Percentiles rank a stretch among this genome's conserved stretches.
Conservation (phyloP, 2,113 vertebrate genomes). For the Cochlearius cochlearius region DNA sequence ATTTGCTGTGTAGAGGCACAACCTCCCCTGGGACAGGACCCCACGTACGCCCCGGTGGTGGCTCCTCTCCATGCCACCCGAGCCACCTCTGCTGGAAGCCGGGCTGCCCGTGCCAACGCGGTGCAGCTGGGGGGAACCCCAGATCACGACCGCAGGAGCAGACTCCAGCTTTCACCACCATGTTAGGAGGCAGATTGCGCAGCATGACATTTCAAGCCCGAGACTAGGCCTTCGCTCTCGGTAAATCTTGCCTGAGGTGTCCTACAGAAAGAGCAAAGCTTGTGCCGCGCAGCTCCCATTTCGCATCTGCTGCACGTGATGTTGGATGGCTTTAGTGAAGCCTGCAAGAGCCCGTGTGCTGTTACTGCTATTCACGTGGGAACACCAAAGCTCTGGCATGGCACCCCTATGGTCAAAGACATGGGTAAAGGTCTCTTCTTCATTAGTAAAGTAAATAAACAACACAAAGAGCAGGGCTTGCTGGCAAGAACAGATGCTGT, state of each 20-base stretch:
- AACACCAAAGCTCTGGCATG: background rate
- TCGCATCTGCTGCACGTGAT: background rate
- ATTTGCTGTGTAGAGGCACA: background rate
- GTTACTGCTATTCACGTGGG: accelerated
- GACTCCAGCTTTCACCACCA: background rate
- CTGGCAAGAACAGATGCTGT: background rate
- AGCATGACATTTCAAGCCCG: accelerated
- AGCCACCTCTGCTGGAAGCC: background rate
- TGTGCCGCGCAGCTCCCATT: background rate
- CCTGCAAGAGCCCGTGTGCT: accelerated
- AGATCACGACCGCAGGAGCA: background rate
- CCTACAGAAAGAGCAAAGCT: background rate
- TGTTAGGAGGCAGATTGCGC: accelerated
- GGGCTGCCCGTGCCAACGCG: background rate
- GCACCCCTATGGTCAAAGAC: background rate
- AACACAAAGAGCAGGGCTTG: accelerated
- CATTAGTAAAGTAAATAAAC: background rate
- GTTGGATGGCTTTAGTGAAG: background rate
- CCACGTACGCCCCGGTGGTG: accelerated
- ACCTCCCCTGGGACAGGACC: background rate
- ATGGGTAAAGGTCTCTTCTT: background rate
- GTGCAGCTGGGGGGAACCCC: background rate
- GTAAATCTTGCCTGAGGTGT: background rate
- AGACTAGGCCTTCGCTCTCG: background rate
- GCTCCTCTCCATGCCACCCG: too few species aligned